Base-by-base conservation (phyloP, 2,888 invertebrate genomes). In the Orthosia gracilis region DNA sequence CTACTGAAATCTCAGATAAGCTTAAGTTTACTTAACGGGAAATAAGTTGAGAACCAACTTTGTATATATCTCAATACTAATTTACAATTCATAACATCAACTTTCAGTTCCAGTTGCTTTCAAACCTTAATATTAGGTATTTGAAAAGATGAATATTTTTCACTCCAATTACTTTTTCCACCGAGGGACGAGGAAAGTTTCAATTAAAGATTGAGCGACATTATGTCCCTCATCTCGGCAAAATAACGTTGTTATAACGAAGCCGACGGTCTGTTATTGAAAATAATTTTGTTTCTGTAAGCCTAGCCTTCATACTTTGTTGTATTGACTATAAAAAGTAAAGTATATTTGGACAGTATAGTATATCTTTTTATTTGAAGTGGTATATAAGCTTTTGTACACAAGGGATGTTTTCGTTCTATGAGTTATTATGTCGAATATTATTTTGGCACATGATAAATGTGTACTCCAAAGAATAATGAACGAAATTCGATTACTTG, bases 191-290 rank as follows among this genome's bases (percentile, higher is more conserved):
- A 85, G 80, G 84, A 91, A 94, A 94, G 90, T 94, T 95, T 94
- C 94, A 94, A 94, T 94, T 94, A 93, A 94, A 94, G 89, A 93
- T 92, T 92, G 91, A 91, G 89, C 88, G 92, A 92, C 91, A 92
- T 93, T 89, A 91, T 90, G 89, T 91, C 89, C 87, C 85, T 88
- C 89, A 85, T 90, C 87, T 89, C 77, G 76, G 84, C 89, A 91
- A 92, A 92, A 91, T 88, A 89, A 88, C 88, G 89, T 91, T 87
- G 89, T 92, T 91, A 91, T 86, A 86, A 88, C 83, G 85, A 89
- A 87, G 87, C 70, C 83, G 76, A 81, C 82, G 76, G 85, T 89
- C 87, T 85, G 89, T 90, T 91, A 89, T 90, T 89, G 88, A 90
- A 91, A 91, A 91, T 89, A 86, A 87, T 87, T 84, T 87, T 64